phyloP scores from a whole-genome alignment of 2,113 vertebrate species.

The Psettodes erumei region DNA sequence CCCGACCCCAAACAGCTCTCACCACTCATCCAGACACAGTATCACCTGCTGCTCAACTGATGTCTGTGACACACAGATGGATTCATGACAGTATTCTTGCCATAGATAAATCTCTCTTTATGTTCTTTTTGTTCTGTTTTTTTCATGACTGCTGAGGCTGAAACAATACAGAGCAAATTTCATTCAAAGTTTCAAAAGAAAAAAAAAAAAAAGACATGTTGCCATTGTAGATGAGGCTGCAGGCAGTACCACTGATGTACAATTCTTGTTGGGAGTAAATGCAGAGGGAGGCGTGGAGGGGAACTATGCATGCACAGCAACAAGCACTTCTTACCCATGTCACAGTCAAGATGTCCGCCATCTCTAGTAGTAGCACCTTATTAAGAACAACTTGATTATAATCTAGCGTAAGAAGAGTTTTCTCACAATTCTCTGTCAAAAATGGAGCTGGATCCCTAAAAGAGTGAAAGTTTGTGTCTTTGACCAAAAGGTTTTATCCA shows the following conservation, averaged over 20 bases:
- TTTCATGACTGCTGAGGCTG: neutral
- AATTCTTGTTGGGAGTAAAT: neutral
- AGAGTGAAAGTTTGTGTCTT: slow-evolving; percentile 52
- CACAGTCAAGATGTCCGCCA: slow-evolving; percentile 36
- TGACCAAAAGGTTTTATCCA: slow-evolving; percentile 67
- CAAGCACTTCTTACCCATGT: slow-evolving; percentile 11
- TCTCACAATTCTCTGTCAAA: neutral
- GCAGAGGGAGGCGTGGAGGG: slow-evolving; percentile 20
- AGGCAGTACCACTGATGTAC: slow-evolving; percentile 26
- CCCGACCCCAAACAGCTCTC: neutral
- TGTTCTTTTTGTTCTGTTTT: neutral
- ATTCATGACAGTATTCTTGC: slow-evolving; percentile 50
- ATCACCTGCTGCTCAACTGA: slow-evolving; percentile 39
- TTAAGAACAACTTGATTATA: slow-evolving; percentile 15
- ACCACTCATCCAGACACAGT: slow-evolving; percentile 11
- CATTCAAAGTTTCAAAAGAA: slow-evolving; percentile 5
- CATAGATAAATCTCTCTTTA: slow-evolving; percentile 13
- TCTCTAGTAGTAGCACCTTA: slow-evolving; percentile 59
- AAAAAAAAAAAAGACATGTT: slow-evolving; percentile 19
- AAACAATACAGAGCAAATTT: slow-evolving; percentile 4
- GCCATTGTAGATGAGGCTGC: slow-evolving; percentile 48
- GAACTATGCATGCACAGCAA: slow-evolving; percentile 31
- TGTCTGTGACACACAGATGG: slow-evolving; percentile 19
- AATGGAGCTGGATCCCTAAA: slow-evolving; percentile 39
- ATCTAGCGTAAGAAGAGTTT: slow-evolving; percentile 2